Conservation (phyloP, 2,797 vertebrate genomes). For the Cirrhinus mrigala region DNA sequence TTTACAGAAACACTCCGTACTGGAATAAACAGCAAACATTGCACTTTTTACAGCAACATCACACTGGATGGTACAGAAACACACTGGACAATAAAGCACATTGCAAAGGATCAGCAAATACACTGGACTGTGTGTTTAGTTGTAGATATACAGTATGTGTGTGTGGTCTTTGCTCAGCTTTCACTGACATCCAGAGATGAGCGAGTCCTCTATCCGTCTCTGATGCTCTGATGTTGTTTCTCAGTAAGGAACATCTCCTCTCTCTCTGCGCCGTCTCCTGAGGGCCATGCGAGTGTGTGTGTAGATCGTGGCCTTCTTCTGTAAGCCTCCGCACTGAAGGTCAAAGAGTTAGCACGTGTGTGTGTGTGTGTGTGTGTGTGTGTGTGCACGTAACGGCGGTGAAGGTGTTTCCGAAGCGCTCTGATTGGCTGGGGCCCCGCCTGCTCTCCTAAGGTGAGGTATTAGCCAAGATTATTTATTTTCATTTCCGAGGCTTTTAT, state of each 20-base stretch:
- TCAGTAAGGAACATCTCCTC: constrained; percentile 15
- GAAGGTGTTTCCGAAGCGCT: constrained; percentile 80
- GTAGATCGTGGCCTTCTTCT: constrained; percentile 40
- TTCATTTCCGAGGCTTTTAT: constrained; percentile 98
- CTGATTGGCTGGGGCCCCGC: constrained; percentile 83
- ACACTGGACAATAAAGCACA: neutral
- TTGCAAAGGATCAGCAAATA: neutral
- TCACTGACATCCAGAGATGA: constrained; percentile 4
- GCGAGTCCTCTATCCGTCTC: neutral
- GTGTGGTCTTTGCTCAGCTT: constrained; percentile 8
- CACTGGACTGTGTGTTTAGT: neutral
- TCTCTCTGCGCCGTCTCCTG: constrained; percentile 4
- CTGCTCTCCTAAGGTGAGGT: constrained; percentile 94
- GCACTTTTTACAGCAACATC: neutral
- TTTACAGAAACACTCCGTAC: neutral
- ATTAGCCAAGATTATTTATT: constrained; percentile 98
- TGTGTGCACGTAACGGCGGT: constrained; percentile 73
- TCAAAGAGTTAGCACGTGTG: constrained; percentile 85
- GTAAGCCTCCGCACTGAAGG: constrained; percentile 85
- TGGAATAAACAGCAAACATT: neutral
- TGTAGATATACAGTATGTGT: neutral
- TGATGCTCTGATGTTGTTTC: constrained; percentile 28
- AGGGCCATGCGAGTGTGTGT: constrained; percentile 4
- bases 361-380: too few relatives aligned
- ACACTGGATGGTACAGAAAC: neutral